phyloP scores from a whole-genome alignment of 2,888 invertebrate species.

The Cyclophora albipunctata region DNA sequence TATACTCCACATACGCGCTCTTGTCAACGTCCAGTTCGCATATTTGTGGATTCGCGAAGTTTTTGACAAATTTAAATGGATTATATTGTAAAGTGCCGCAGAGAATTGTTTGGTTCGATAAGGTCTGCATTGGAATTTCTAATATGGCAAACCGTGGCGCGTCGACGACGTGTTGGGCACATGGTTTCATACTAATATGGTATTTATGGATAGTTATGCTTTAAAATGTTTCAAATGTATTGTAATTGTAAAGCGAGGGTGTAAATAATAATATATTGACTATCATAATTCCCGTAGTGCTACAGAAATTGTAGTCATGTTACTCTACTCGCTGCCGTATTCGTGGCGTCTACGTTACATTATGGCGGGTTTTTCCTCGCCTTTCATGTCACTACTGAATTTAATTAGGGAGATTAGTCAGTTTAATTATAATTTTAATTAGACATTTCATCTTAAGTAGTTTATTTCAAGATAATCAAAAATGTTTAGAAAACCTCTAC shows the following conservation, averaged over 20 bases:
- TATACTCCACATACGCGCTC: conserved; percentile 69
- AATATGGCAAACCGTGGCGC: conserved; percentile 59
- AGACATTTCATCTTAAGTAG: too few relatives aligned
- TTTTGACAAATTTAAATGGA: conserved; percentile 71
- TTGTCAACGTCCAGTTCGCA: conserved; percentile 65
- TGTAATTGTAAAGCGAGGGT: conserved; percentile 44
- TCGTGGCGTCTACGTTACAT: conserved; percentile 67
- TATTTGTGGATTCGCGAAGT: conserved; percentile 72
- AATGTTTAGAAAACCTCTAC: conserved; percentile 18
- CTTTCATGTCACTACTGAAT: conserved; percentile 4
- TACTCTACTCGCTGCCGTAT: conserved; percentile 32
- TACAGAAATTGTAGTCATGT: conserved; percentile 12
- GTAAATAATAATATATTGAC: conserved; percentile 26
- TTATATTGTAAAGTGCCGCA: conserved; percentile 70
- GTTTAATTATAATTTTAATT: too few relatives aligned
- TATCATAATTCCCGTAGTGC: too few relatives aligned
- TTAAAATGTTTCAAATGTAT: conserved; percentile 32
- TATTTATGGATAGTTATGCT: conserved; percentile 57
- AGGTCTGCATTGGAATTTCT: conserved; percentile 72
- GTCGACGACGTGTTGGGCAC: conserved; percentile 67
- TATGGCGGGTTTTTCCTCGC: conserved; percentile 57
- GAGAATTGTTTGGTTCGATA: conserved; percentile 48
- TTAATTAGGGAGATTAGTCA: conserved; percentile 2
- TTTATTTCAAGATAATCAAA: too few relatives aligned
- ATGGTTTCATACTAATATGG: conserved; percentile 66